Conservation (phyloP, 2,888 invertebrate species). For the Rapana venosa region DNA sequence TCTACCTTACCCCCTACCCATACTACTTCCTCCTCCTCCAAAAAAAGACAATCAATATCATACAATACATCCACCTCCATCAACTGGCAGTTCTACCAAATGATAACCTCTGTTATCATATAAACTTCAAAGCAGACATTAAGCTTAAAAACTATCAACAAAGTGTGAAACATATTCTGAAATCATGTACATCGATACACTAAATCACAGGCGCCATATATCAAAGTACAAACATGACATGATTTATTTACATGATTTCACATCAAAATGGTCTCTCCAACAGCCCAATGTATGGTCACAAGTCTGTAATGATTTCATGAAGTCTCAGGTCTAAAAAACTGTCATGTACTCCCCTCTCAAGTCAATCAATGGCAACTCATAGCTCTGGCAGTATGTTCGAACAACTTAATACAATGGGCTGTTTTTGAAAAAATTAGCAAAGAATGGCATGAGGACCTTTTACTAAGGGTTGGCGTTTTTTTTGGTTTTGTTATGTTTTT, state of each 20-base stretch:
- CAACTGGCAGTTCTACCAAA: not conserved
- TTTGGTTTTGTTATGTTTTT: too few species aligned
- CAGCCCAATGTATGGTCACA: not conserved
- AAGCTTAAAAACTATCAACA: not conserved
- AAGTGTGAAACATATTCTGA: not conserved
- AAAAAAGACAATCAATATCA: too few species aligned
- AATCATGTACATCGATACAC: not conserved
- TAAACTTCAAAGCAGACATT: not conserved
- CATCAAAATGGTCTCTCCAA: not conserved
- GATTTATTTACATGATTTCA: not conserved
- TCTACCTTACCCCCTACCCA: too few species aligned
- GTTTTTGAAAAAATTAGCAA: too few species aligned
- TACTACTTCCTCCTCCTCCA: too few species aligned
- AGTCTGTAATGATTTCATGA: not conserved
- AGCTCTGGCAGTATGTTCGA: too few species aligned
- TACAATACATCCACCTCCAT: too few species aligned
- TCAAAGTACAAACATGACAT: not conserved
- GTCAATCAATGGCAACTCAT: not conserved
- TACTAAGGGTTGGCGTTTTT: too few species aligned
- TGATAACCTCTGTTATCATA: too few species aligned
- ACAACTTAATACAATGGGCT: too few species aligned
- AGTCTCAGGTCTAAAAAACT: not conserved
- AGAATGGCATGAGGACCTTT: too few species aligned
- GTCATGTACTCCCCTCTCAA: not conserved
- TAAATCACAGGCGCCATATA: slow-evolving; percentile 7